phyloP scores from a whole-genome alignment of 2,888 invertebrate genomes.

The Luperina nickerlii region DNA sequence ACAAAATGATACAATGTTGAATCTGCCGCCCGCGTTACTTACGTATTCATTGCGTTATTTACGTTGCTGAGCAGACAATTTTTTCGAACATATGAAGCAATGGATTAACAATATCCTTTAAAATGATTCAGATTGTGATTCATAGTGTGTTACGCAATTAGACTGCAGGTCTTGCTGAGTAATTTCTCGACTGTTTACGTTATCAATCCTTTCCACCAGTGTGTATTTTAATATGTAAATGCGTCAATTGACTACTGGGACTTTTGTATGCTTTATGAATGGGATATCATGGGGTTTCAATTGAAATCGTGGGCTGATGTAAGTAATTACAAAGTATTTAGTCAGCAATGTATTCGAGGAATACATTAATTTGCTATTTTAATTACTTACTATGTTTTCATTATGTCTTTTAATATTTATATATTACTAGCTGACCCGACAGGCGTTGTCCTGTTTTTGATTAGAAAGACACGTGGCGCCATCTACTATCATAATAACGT shows the following conservation, averaged over 20 bases:
- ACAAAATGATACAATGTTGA: too few relatives aligned
- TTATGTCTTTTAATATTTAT: not conserved
- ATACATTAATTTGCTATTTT: constrained; percentile 3
- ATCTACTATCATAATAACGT: too few relatives aligned
- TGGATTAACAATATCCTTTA: too few relatives aligned
- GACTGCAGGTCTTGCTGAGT: not conserved
- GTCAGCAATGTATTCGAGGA: constrained; percentile 6
- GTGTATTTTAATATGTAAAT: constrained; percentile 62
- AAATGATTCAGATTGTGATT: too few relatives aligned
- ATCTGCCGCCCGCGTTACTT: too few relatives aligned
- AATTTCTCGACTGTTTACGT: not conserved
- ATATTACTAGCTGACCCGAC: too few relatives aligned
- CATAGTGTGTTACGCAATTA: too few relatives aligned
- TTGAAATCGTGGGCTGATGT: constrained; percentile 50
- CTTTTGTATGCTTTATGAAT: constrained; percentile 60
- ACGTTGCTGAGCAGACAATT: too few relatives aligned
- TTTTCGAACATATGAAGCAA: too few relatives aligned
- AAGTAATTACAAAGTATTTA: constrained; percentile 61
- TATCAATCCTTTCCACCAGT: constrained; percentile 1
- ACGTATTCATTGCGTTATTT: too few relatives aligned
- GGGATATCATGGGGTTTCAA: constrained; percentile 53
- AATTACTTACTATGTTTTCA: constrained; percentile 23
- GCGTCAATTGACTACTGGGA: constrained; percentile 63
- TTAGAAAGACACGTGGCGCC: too few relatives aligned
- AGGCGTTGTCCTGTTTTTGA: too few relatives aligned